A percentile compares a stretch with the other conserved stretches of the same genome.
Evolutionary conservation across 2,113 vertebrate species (phyloP).

Genomic region (Mastomys natalensis): DNA sequence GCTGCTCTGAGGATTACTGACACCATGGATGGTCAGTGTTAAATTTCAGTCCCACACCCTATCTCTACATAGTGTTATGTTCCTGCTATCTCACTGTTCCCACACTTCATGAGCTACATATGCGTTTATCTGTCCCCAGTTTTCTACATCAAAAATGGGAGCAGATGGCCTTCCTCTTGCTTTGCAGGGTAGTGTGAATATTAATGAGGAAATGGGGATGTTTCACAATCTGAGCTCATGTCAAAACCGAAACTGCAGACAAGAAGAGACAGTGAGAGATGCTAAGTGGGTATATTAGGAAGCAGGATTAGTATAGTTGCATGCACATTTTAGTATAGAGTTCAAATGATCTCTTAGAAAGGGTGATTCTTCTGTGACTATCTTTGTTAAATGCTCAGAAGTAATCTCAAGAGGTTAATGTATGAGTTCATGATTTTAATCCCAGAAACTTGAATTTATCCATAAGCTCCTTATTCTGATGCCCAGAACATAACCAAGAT

Average conservation of each 20-base stretch:
- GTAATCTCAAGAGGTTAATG: background rate
- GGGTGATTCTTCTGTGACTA: background rate
- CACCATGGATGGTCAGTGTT: background rate
- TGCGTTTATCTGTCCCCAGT: constrained; percentile 30
- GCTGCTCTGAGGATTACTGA: background rate
- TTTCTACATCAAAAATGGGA: constrained; percentile 58
- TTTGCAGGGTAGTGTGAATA: constrained; percentile 20
- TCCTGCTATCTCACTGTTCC: background rate
- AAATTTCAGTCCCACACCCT: background rate
- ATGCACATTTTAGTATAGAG: constrained; percentile 12
- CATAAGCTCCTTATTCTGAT: background rate
- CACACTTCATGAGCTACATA: background rate
- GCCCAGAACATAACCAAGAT: constrained; percentile 35
- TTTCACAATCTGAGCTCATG: background rate
- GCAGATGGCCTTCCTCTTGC: constrained; percentile 50
- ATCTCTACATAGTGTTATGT: constrained; percentile 18
- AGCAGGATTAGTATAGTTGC: background rate
- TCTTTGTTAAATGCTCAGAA: background rate
- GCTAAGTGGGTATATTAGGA: background rate
- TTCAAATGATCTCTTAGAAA: constrained; percentile 55
- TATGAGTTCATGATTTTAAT: constrained; percentile 1
- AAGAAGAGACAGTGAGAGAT: constrained; percentile 11
- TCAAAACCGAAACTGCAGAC: background rate
- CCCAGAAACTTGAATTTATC: background rate
- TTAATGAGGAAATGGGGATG: constrained; percentile 45